A percentile compares a stretch with the other conserved stretches of the same genome.
Evolutionary conservation across 2,888 invertebrate species (phyloP).

Genomic region (Pachycephus smyrnensis): DNA sequence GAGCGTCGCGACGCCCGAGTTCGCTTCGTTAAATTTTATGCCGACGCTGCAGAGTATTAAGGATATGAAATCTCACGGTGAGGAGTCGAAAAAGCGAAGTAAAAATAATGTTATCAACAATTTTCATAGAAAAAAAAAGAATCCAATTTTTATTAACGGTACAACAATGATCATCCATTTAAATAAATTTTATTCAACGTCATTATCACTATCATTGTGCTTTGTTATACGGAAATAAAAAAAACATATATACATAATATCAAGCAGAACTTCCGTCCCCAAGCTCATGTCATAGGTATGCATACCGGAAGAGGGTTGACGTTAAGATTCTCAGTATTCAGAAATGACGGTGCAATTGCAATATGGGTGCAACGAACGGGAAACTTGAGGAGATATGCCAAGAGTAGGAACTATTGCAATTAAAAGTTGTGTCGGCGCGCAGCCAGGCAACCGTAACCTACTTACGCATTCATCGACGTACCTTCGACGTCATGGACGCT

Average conservation of each 20-base stretch:
- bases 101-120: neutral
- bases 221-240: neutral
- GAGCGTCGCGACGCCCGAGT: neutral
- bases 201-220: neutral
- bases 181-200: neutral
- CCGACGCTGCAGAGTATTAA: neutral
- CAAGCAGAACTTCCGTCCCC: neutral
- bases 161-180: neutral
- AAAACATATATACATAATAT: neutral
- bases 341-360: neutral
- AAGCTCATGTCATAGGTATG: neutral
- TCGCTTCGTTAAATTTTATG: neutral
- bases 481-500: neutral
- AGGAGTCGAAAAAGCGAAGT: neutral
- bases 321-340: neutral
- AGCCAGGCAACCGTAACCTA: conserved; percentile 6
- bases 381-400: neutral
- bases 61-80: neutral
- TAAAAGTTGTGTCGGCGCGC: conserved; percentile 1
- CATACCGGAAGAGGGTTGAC: neutral
- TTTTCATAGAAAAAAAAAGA: neutral
- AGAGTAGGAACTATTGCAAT: conserved; percentile 13
- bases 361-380: neutral
- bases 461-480: neutral
- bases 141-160: neutral